phyloP scores from a whole-genome alignment of 2,888 invertebrate species.

The Nomada lathburiana region DNA sequence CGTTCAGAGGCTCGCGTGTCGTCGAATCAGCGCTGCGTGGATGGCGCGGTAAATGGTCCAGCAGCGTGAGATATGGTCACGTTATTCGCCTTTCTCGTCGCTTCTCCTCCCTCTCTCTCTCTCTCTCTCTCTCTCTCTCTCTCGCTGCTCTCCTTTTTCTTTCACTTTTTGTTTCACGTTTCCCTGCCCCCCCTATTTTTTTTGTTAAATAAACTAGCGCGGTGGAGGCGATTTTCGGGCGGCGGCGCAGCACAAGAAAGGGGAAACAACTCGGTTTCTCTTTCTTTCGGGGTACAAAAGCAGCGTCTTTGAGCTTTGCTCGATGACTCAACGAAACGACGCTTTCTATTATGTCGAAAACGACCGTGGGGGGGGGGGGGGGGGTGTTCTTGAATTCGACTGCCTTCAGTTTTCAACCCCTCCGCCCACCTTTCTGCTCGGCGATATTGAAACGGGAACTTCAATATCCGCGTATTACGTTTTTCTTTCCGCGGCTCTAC shows the following conservation, averaged over 20 bases:
- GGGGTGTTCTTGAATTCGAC: constrained; percentile 48
- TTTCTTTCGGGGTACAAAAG: constrained; percentile 57
- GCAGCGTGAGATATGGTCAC: constrained; percentile 58
- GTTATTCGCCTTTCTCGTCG: constrained; percentile 36
- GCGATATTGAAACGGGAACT: constrained; percentile 44
- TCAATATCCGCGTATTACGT: constrained; percentile 38
- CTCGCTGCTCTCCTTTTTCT: too few species aligned
- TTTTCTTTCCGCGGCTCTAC: background rate
- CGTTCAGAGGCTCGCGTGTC: constrained; percentile 46
- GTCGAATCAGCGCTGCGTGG: constrained; percentile 38
- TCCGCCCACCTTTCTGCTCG: background rate
- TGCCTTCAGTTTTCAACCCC: constrained; percentile 22
- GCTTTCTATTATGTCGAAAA: constrained; percentile 55
- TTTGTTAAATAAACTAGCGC: constrained; percentile 58
- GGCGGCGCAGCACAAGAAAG: constrained; percentile 39
- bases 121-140: background rate
- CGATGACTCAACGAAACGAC: constrained; percentile 59
- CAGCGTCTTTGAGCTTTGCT: constrained; percentile 51
- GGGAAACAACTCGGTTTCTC: constrained; percentile 40
- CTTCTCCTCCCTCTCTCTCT: background rate
- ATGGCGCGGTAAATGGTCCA: constrained; percentile 43
- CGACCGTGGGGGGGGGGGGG: constrained; percentile 24
- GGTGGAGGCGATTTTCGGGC: constrained; percentile 39
- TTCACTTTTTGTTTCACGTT: constrained; percentile 2
- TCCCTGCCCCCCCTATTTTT: background rate